Evolutionary conservation across 92 coral and sea anemone genomes (phyloP).

Genomic region (Phenganax stokvisi): DNA sequence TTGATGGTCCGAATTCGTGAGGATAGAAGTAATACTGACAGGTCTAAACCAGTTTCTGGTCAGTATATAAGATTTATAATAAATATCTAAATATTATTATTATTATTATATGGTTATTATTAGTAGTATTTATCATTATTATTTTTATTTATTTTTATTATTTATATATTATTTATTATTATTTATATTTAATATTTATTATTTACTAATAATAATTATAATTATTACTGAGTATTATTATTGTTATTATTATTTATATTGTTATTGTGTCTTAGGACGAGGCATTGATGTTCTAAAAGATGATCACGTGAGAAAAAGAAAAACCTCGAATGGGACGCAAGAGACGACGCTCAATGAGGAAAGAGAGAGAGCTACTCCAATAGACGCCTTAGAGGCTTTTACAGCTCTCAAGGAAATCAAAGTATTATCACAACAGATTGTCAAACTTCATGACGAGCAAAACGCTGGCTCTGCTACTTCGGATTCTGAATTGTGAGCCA

Average conservation of each 20-base stretch:
- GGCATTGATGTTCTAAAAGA: neutral
- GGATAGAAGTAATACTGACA: slow-evolving; percentile 62
- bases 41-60: slow-evolving; percentile 44
- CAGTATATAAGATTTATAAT: neutral
- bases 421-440: slow-evolving; percentile 27
- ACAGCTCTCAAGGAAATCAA: slow-evolving; percentile 21
- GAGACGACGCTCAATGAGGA: neutral
- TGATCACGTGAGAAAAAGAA: neutral
- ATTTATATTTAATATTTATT: too few relatives aligned
- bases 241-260: too few relatives aligned
- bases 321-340: neutral
- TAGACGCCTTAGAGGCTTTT: slow-evolving; percentile 22
- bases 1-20: slow-evolving; percentile 76
- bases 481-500: slow-evolving; percentile 16
- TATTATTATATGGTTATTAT: too few relatives aligned
- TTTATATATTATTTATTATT: too few relatives aligned
- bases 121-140: too few relatives aligned
- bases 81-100: too few relatives aligned
- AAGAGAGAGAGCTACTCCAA: neutral
- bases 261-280: neutral
- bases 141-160: too few relatives aligned
- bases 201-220: too few relatives aligned
- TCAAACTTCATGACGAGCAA: slow-evolving; percentile 2
- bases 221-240: too few relatives aligned
- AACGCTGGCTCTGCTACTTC: slow-evolving; percentile 4